phyloP scores from a whole-genome alignment of 2,888 invertebrate genomes.

The Agrochola macilenta region DNA sequence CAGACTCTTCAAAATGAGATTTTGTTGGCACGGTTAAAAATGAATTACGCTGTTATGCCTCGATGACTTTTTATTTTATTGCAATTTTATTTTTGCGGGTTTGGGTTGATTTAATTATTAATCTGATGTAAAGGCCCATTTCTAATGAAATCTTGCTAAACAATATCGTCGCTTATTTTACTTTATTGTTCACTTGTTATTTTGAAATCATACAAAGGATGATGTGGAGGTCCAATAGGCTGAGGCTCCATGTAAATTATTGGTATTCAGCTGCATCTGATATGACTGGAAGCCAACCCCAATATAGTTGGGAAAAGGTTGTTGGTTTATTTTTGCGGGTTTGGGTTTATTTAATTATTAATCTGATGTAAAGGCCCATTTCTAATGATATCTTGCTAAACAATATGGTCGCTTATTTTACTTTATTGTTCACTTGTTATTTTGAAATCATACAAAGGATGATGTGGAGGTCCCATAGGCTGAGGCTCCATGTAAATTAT shows the following conservation, averaged over 20 bases:
- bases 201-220: too few relatives aligned
- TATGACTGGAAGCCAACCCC: too few relatives aligned
- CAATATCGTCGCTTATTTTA: neutral
- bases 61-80: conserved; percentile 20
- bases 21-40: conserved; percentile 33
- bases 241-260: too few relatives aligned
- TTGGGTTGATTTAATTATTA: neutral
- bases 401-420: neutral
- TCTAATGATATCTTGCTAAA: neutral
- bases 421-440: neutral
- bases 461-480: too few relatives aligned
- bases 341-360: neutral
- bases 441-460: too few relatives aligned
- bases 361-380: neutral
- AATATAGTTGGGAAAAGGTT: too few relatives aligned
- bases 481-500: too few relatives aligned
- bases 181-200: neutral
- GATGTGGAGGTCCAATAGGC: too few relatives aligned
- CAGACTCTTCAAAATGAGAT: conserved; percentile 26
- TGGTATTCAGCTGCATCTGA: too few relatives aligned
- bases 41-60: conserved; percentile 12
- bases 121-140: neutral
- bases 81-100: neutral
- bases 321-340: neutral
- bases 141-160: neutral